Conservation (phyloP, 1,140 invertebrate species). For the Drosophila kikkawai region DNA sequence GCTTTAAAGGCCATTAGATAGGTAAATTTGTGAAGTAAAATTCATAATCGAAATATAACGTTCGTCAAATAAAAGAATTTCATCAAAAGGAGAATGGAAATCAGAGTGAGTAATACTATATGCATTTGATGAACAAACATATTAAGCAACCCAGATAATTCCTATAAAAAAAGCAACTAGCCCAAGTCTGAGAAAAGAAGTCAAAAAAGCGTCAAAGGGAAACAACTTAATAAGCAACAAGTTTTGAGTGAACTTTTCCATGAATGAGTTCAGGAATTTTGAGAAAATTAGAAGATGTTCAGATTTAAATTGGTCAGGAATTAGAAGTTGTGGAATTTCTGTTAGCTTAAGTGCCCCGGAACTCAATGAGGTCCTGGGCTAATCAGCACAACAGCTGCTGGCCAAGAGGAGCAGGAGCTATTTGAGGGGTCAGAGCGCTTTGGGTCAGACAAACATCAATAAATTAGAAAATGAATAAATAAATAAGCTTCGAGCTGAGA, state of each 20-base stretch:
- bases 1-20: background rate
- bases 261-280: constrained; percentile 1
- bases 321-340: constrained; percentile 18
- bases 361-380: constrained; percentile 40
- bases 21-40: background rate
- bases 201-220: constrained; percentile 5
- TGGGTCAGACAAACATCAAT: constrained; percentile 83
- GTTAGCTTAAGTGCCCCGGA: constrained; percentile 31
- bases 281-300: background rate
- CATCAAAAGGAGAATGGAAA: constrained; percentile 7
- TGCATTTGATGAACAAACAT: background rate
- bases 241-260: constrained; percentile 5
- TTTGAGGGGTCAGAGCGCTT: constrained; percentile 46
- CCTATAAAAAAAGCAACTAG: background rate
- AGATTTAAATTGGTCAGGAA: constrained; percentile 31
- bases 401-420: background rate
- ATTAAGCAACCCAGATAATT: background rate
- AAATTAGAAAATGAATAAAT: constrained; percentile 84
- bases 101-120: background rate
- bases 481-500: constrained; percentile 71
- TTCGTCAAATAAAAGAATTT: constrained; percentile 38
- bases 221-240: constrained; percentile 4
- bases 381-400: constrained; percentile 71
- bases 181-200: background rate
- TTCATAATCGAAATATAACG: constrained; percentile 24